Evolutionary conservation across 2,113 vertebrate species (phyloP).

Genomic region (Turnix velox): DNA sequence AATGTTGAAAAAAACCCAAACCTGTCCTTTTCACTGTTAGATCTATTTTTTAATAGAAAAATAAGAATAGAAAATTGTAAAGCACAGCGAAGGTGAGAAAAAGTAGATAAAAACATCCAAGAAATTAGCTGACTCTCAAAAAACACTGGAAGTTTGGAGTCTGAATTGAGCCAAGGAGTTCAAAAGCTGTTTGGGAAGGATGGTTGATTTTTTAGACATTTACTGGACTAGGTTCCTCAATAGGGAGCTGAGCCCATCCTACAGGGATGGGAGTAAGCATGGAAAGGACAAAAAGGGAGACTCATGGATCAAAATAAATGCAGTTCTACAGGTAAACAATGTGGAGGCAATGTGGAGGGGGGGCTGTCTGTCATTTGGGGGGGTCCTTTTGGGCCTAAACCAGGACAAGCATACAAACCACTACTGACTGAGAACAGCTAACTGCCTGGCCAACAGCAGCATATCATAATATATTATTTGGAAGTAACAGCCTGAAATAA

Average conservation of each 20-base stretch:
- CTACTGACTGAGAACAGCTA: neutral
- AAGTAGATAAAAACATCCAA: neutral
- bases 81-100: neutral
- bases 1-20: neutral
- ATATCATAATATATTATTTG: neutral
- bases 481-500: neutral
- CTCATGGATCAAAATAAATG: neutral
- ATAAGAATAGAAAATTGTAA: neutral
- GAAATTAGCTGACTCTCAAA: neutral
- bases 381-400: no score
- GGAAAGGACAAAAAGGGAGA: neutral
- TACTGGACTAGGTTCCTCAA: rapidly evolving
- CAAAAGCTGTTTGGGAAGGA: neutral
- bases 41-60: neutral
- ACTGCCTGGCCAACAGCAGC: neutral
- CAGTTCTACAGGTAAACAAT: neutral
- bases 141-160: neutral
- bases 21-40: neutral
- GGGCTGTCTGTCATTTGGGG: no score
- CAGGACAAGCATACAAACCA: neutral
- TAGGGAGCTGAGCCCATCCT: neutral
- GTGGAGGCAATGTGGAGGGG: no score
- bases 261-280: neutral
- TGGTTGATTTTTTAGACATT: neutral
- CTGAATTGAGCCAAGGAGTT: neutral